Percentiles rank a stretch among this genome's conserved stretches.
phyloP scores from a whole-genome alignment of 2,113 vertebrate genomes.

The Dipodomys merriami region DNA sequence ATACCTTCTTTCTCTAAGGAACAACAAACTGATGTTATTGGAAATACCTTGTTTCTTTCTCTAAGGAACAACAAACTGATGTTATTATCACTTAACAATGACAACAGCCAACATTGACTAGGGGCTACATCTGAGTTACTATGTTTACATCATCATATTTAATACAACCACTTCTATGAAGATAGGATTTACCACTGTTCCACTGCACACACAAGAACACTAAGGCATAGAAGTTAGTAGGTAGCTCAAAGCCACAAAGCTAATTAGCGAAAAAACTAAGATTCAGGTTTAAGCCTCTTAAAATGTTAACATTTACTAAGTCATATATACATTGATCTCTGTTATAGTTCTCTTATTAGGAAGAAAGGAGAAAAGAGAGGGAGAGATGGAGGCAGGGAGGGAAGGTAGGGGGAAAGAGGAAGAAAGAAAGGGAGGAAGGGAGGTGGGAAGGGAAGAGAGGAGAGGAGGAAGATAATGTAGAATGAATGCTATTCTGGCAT shows the following conservation, averaged over 20 bases:
- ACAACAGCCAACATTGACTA: not conserved
- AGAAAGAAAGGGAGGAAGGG: not conserved
- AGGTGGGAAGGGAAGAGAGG: not conserved
- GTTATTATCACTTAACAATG: not conserved
- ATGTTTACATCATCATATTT: not conserved
- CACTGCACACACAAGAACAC: slow-evolving; percentile 24
- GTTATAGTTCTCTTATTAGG: slow-evolving; percentile 19
- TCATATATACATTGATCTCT: not conserved
- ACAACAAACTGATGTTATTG: not conserved
- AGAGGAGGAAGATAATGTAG: not conserved
- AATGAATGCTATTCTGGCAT: not conserved
- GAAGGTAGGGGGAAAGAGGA: not conserved
- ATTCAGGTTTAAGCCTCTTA: slow-evolving; percentile 19
- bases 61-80: not conserved
- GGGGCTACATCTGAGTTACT: not conserved
- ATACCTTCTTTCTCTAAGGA: not conserved
- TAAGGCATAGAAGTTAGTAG: slow-evolving; percentile 6
- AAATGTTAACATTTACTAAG: slow-evolving; percentile 36
- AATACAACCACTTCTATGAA: not conserved
- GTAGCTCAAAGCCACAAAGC: slow-evolving; percentile 6
- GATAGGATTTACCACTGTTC: not conserved
- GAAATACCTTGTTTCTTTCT: not conserved
- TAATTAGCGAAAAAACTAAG: not conserved
- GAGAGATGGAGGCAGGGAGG: not conserved
- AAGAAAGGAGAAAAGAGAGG: not conserved